A percentile compares a stretch with the other conserved stretches of the same genome.
These are phyloP conservation scores for Bombus superbus DNA, from an alignment of 1,140 invertebrate species.

Conservation along the genomic window DNA sequence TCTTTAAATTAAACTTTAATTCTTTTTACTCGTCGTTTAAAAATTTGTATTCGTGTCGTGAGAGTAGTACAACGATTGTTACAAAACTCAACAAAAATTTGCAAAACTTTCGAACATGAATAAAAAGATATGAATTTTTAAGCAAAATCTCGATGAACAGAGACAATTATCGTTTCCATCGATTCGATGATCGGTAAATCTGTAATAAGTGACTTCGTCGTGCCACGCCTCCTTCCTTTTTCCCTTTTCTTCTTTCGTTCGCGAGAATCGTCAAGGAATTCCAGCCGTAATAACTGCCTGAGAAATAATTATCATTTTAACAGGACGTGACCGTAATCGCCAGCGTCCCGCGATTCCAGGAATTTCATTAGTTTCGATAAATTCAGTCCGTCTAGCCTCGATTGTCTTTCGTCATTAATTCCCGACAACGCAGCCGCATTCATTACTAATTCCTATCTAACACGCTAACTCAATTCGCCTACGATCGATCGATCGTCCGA, in stretches of 20 bases:
- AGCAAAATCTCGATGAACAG: background rate
- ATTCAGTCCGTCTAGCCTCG: constrained; percentile 47
- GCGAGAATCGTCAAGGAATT: constrained; percentile 17
- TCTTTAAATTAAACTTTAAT: no score
- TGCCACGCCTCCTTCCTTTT: no score
- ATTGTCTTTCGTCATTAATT: constrained; percentile 61
- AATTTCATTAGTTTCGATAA: constrained; percentile 71
- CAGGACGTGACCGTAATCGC: constrained; percentile 45
- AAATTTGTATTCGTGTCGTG: no score
- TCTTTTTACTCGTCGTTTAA: no score
- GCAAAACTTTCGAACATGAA: no score
- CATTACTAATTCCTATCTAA: constrained; percentile 58
- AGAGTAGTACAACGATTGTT: no score
- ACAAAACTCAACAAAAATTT: no score
- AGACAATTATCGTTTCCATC: no score
- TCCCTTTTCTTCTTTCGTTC: background rate
- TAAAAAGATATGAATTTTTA: no score
- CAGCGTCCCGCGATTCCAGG: constrained; percentile 37
- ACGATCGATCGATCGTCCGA: constrained; percentile 20
- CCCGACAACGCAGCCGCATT: constrained; percentile 51
- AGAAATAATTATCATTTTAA: constrained; percentile 63
- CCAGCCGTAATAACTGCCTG: constrained; percentile 44
- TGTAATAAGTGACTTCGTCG: constrained; percentile 18
- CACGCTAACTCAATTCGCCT: constrained; percentile 42
- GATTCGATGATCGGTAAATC: constrained; percentile 6